Evolutionary conservation across 2,797 vertebrate species (phyloP), one percentile per base, ranked within the genome.

Genomic region (Helarctos malayanus): DNA sequence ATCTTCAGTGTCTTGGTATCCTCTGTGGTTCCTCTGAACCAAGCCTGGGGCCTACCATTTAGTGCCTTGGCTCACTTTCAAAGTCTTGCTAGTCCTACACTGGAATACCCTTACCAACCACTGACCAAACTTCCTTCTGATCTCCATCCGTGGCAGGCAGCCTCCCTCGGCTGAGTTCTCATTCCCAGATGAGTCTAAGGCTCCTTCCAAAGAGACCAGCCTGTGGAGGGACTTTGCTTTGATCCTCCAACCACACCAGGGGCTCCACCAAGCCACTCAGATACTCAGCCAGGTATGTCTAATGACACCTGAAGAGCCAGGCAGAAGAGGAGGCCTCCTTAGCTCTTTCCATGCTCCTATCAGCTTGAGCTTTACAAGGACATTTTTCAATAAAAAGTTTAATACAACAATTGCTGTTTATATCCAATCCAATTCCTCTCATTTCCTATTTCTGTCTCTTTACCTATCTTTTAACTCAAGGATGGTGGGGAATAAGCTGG

Each of bases 81-180:
- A 93, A 96, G 91, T 54, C 45, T 61, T 63, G 35, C 15, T 82
- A 18, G 5, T 71, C 49, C 49, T 80, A 23, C 54, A 45, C 16
- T 45, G 47, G 56, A 84, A 96, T 82, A 81, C 38, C 63, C 15
- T 83, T 71, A 69, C 94, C 82, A 94, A 54, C 89, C 81, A 91
- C 96, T 47, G 63, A 95, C 78, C 95, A 81, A 11, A 91, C 80
- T 38, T 95, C 89, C 71, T 73, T 98, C 86, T 97, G 96, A 95
- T 95, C 91, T 97, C 85, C 6, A 3, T 56, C 76, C 89, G 49
- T 4, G 4, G 76, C 14, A 14, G 91, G 91, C 27, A 73, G 93
- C 54, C 80, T 96, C 91, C n/a, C 35, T 80, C 1, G 2, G 32
- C 63, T 59, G n/a, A 13, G 15, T 45, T 85, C 91, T 71, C 57